A percentile compares a stretch with the other conserved stretches of the same genome.
Evolutionary conservation across 1,140 invertebrate species (phyloP).

Genomic region (Coelopa frigida): DNA sequence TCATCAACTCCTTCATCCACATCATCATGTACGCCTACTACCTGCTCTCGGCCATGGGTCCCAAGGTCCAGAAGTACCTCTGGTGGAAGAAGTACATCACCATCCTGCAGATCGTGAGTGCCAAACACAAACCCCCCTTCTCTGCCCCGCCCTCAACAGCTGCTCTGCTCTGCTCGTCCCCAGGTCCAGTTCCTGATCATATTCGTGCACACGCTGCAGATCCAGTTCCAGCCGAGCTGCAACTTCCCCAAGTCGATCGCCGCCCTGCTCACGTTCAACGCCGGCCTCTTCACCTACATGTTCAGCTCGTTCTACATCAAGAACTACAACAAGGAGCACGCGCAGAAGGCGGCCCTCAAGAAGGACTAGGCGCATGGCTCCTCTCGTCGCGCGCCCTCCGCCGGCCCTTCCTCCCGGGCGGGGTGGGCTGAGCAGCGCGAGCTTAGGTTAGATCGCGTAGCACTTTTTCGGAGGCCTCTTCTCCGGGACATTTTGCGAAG

Average conservation of each 20-base stretch:
- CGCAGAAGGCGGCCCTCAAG: constrained; percentile 6
- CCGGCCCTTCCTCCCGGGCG: no score
- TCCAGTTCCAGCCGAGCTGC: constrained; percentile 54
- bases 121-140: not conserved
- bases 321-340: constrained; percentile 56
- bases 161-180: no score
- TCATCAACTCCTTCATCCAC: constrained; percentile 75
- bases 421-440: no score
- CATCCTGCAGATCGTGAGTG: constrained; percentile 67
- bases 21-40: constrained; percentile 83
- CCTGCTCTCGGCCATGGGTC: constrained; percentile 71
- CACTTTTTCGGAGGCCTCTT: no score
- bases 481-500: no score
- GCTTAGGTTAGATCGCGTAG: no score
- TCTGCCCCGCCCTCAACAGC: no score
- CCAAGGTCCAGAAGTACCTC: constrained; percentile 72
- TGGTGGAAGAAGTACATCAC: constrained; percentile 94
- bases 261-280: constrained; percentile 63
- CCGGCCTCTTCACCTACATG: constrained; percentile 72
- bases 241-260: constrained; percentile 61
- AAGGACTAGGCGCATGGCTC: no score
- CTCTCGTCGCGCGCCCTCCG: no score
- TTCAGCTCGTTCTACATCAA: constrained; percentile 77
- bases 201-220: constrained; percentile 59
- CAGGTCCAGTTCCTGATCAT: constrained; percentile 76